Evolutionary conservation across 2,888 invertebrate species (phyloP).

Genomic region (Dilophus febrilis): DNA sequence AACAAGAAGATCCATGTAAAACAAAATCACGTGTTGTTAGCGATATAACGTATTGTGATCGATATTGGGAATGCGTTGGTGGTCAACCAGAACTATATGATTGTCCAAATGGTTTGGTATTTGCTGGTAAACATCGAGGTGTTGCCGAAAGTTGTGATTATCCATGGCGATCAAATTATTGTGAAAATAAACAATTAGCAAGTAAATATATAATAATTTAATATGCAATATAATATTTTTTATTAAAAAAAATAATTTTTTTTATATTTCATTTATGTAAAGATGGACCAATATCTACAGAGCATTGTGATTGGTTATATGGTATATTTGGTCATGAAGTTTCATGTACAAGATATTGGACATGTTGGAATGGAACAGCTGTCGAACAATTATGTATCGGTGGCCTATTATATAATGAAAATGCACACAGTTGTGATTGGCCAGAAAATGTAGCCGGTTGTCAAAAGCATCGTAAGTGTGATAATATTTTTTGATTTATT

Average conservation of each 20-base stretch:
- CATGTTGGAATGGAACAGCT: slow-evolving; percentile 87
- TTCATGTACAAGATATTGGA: slow-evolving; percentile 85
- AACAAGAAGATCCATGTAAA: slow-evolving; percentile 64
- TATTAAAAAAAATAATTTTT: neutral
- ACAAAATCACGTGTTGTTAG: slow-evolving; percentile 55
- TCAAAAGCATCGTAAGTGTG: slow-evolving; percentile 87
- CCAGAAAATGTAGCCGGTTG: slow-evolving; percentile 86
- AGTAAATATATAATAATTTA: slow-evolving; percentile 32
- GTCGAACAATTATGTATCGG: slow-evolving; percentile 86
- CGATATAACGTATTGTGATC: slow-evolving; percentile 66
- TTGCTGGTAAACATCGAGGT: slow-evolving; percentile 72
- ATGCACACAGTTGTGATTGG: slow-evolving; percentile 85
- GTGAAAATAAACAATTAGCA: slow-evolving; percentile 62
- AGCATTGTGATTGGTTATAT: slow-evolving; percentile 84
- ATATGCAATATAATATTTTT: neutral
- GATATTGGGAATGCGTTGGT: slow-evolving; percentile 67
- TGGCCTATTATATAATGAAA: slow-evolving; percentile 76
- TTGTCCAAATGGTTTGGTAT: slow-evolving; percentile 80
- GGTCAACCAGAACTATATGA: slow-evolving; percentile 71
- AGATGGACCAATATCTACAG: slow-evolving; percentile 69
- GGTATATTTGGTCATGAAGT: slow-evolving; percentile 90
- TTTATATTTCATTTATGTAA: slow-evolving; percentile 12
- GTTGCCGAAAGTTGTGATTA: slow-evolving; percentile 83
- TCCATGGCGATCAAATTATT: slow-evolving; percentile 77
- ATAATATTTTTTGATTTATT: neutral